These are phyloP conservation scores for Pseudoips prasinana DNA, from an alignment of 2,888 invertebrate species.

Conservation along the genomic window DNA sequence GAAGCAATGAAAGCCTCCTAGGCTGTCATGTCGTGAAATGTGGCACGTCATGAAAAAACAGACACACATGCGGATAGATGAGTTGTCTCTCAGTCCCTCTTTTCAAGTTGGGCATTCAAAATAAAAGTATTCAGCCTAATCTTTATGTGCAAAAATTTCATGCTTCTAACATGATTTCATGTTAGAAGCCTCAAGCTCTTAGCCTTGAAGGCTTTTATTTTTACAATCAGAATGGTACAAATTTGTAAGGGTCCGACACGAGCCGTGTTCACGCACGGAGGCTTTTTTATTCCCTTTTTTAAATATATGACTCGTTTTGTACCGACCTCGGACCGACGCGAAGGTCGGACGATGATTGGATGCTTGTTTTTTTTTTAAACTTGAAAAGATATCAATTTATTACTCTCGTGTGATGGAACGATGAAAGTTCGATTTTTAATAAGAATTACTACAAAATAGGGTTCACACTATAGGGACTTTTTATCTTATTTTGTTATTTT, in stretches of 20 bases:
- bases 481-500: too few relatives aligned
- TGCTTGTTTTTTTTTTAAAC: slow-evolving; percentile 25
- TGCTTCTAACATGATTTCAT: slow-evolving; percentile 17
- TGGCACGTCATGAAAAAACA: too few relatives aligned
- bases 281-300: slow-evolving; percentile 37
- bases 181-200: slow-evolving; percentile 19
- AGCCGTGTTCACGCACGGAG: slow-evolving; percentile 48
- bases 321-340: slow-evolving; percentile 46
- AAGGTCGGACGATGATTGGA: slow-evolving; percentile 41
- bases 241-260: slow-evolving; percentile 59
- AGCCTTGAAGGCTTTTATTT: slow-evolving; percentile 40
- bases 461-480: too few relatives aligned
- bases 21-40: too few relatives aligned
- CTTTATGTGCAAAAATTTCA: too few relatives aligned
- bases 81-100: too few relatives aligned
- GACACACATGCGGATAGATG: too few relatives aligned
- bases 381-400: slow-evolving; percentile 33
- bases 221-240: slow-evolving; percentile 50
- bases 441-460: too few relatives aligned
- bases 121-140: too few relatives aligned
- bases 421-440: slow-evolving; percentile 6
- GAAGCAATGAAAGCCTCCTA: too few relatives aligned
- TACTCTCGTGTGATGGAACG: slow-evolving; percentile 21
- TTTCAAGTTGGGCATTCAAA: too few relatives aligned
- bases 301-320: slow-evolving; percentile 48